A percentile compares a stretch with the other conserved stretches of the same genome.
These are phyloP conservation scores for Aporophyla nigra DNA, from an alignment of 2,888 invertebrate species.

Conservation along the genomic window DNA sequence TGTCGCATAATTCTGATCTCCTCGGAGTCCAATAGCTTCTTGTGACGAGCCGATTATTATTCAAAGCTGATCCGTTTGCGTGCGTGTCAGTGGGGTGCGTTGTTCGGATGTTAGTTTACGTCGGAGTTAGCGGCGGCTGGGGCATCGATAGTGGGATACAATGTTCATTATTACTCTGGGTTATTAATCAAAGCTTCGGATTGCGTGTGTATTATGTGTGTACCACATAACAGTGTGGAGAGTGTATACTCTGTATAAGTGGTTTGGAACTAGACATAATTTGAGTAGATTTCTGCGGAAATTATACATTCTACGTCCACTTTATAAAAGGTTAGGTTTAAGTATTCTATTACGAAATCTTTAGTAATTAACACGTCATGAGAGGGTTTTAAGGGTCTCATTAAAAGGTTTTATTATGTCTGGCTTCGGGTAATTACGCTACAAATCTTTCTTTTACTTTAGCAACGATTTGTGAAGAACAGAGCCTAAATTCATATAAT, in stretches of 20 bases:
- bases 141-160: slow-evolving; percentile 21
- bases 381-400: slow-evolving; percentile 41
- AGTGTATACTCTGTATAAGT: background rate
- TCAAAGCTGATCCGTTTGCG: slow-evolving; percentile 78
- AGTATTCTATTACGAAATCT: slow-evolving; percentile 47
- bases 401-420: slow-evolving; percentile 57
- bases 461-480: slow-evolving; percentile 9
- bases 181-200: slow-evolving; percentile 37
- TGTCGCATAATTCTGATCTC: slow-evolving; percentile 85
- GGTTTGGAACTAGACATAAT: slow-evolving; percentile 9
- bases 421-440: slow-evolving; percentile 43
- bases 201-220: slow-evolving; percentile 1
- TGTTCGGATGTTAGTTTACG: slow-evolving; percentile 40
- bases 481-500: background rate
- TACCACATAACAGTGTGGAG: too few species aligned
- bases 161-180: slow-evolving; percentile 21
- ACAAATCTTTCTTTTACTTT: slow-evolving; percentile 35
- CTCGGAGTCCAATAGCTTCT: slow-evolving; percentile 79
- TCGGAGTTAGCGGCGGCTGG: slow-evolving; percentile 14
- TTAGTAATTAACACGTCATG: slow-evolving; percentile 50
- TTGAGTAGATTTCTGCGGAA: slow-evolving; percentile 1
- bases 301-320: slow-evolving; percentile 2
- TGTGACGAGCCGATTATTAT: slow-evolving; percentile 79
- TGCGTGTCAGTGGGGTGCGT: slow-evolving; percentile 65
- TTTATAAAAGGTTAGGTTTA: slow-evolving; percentile 18